Conservation (phyloP, 1,140 invertebrate species). For the Parapsyche elsis region DNA sequence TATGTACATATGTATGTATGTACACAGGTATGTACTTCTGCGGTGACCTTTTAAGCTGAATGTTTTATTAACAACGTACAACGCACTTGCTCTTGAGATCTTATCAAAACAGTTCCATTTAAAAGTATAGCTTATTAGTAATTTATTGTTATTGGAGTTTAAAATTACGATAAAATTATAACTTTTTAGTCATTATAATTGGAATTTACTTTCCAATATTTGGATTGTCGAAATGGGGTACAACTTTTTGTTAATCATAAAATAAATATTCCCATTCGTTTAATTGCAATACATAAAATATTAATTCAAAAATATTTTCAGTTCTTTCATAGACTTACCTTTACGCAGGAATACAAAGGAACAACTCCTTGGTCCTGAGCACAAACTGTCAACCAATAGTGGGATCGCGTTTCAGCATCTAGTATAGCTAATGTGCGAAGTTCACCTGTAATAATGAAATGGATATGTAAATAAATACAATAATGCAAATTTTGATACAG, state of each 20-base stretch:
- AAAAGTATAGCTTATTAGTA: no score
- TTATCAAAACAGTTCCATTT: no score
- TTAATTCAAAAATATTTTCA: constrained; percentile 5
- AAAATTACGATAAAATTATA: no score
- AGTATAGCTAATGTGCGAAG: constrained; percentile 81
- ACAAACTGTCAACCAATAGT: constrained; percentile 90
- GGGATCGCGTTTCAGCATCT: constrained; percentile 83
- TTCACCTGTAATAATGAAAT: constrained; percentile 74
- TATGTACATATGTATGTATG: no score
- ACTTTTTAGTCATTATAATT: neutral
- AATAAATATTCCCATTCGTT: neutral
- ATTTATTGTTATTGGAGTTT: no score
- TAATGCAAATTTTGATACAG: neutral
- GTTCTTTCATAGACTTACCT: constrained; percentile 67
- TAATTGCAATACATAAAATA: neutral
- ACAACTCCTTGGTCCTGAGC: constrained; percentile 87
- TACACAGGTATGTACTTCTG: no score
- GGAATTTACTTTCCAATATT: no score
- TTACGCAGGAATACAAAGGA: constrained; percentile 79
- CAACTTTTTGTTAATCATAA: no score
- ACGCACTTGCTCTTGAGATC: no score
- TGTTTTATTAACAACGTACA: constrained; percentile 3
- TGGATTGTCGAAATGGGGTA: no score
- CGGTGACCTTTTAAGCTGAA: no score
- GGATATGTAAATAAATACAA: no score